Evolutionary conservation across 2,113 vertebrate species (phyloP), one percentile per base, ranked within the genome.

Genomic region (Protomyctophum bolini): DNA sequence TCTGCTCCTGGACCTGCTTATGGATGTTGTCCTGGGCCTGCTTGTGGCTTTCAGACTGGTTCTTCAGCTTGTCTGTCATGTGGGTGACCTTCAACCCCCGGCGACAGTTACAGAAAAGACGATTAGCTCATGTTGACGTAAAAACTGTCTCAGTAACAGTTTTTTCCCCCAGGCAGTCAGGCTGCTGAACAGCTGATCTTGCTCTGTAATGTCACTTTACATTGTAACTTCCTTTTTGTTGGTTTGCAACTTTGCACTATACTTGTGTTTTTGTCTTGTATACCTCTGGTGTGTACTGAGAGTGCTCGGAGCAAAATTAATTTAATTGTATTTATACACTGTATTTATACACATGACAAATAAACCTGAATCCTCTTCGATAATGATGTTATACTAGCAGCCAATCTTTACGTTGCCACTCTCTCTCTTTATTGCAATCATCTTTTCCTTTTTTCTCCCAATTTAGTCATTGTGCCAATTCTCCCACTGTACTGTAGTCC

Each of bases 31-130:
- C 97, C 84, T 97, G 96, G 58, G 97, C 97, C 88, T 99, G 98
- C 78, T 97, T 98, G 91, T 99, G 95, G 88, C 97, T 99, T 92
- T 99, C 97, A 0, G 96, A 98, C 21, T 99, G 98, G 88, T 99
- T 99, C 90, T 97, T 99, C 77, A 99, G 84, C 88, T 99, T 99
- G 84, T 99, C 96, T 28, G 94, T 95, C 79, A 99, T 82, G 65
- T 98, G 97, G 28, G 92, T 93, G 59, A 99, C 95, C 98, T 99
- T 83, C 8, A 63, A 51, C 15, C 0, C 58, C 47, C 54, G 28
- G 47, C 21, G 45, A 3, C 33, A 41, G 33, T 29, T 5, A 62
- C 12, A 79, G 1, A 71, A 14, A 54, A 12, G 14, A 11, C 51
- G 12, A 7, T 0, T n/a, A 68, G 28, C 9, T 75, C 4, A 0